Base-by-base conservation (phyloP, 2,888 invertebrate species). In the Chymomyza caudatula region DNA sequence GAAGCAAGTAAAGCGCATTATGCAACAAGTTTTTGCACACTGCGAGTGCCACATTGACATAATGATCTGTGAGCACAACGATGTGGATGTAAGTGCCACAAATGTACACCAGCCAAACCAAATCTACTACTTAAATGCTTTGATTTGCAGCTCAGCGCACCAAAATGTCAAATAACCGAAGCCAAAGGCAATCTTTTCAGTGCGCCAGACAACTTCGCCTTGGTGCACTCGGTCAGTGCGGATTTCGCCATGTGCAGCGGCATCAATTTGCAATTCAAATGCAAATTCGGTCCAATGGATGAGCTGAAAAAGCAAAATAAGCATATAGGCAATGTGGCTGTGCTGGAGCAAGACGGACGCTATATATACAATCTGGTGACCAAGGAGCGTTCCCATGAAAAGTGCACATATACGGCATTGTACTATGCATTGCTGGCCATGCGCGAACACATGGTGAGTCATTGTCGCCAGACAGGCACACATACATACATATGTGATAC, bases 341-440 rank as follows among this genome's bases (percentile, higher is more conserved):
- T 92, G n/a, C 73, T 93, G 25, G 76, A 91, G 60, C 89, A 90
- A 60, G 77, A 89, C 23, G 85, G 86, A 0, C 88, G 92, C 47
- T 92, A 77, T 69, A 91, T 92, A 54, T 93, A 92, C 82, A 94
- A 94, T 83, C 88, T 94, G 57, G 91, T 94, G 11, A 94, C 94
- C 8, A 94, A 94, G 86, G 87, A 89, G 52, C 82, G 86, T 4
- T 92, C 91, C 61, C 91, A 80, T 58, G 89, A 92, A 51, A 93
- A 93, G 78, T 93, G 92, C 53, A 92, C 92, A 0, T 91, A 92
- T 66, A 78, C 88, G 0, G 90, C 90, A 0, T 74, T 92, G 29
- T 91, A 91, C 76, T 87, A 86, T 47, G 92, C 92, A 0, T 82
- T 92, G 53, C 71, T 73, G 51, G 84, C 88, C 44, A 88, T 90